Base-by-base conservation (phyloP, 2,797 vertebrate species). In the Onychomys arenicola region DNA sequence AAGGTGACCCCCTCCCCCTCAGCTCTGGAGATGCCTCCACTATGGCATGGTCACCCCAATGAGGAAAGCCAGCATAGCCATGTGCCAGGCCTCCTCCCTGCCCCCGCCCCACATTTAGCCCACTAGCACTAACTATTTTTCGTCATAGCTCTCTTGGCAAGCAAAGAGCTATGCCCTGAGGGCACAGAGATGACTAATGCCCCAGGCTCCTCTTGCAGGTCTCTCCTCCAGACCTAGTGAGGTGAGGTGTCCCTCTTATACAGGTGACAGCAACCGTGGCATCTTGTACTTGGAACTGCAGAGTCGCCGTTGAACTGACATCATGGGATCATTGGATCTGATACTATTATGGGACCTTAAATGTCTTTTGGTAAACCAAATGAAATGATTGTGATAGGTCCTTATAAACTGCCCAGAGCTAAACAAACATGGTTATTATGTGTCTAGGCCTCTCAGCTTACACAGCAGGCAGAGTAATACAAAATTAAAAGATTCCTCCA, bases 21-120 rank as follows among this genome's bases (percentile, higher is more conserved):
- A 59, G 5, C 11, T 29, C 32, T 4, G 12, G 29, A 61, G 59
- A 87, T 9, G 29, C 34, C 9, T 5, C 0, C 16, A 25, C 12
- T 6, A 49, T 25, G 0, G 7, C 9, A 43, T 1, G 4, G 8
- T 6, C 46, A 12, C 0, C 3, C 29, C 52, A 19, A 25, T 0
- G 1, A 71, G 12, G 14, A 12, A 29, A 90, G 59, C 6, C 29
- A 7, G 37, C 10, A 49, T 10, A 49, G 49, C 7, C 49, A 49
- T 49, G 49, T 49, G 49, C 49, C 8, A 49, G 49, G 9, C 10
- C 9, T 11, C 14, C 5, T 17, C 21, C 17, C 69, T 27, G 5
- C 16, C 52, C n/a, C 57, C 61, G 12, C 19, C 43, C 46, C 84
- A n/a, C 49, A 55, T 55, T 75, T 46, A 93, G 43, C 21, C 49